Percentiles rank a stretch among this genome's conserved stretches.
Evolutionary conservation across 2,797 vertebrate genomes (phyloP).

Genomic region (Otolemur crassicaudatus): DNA sequence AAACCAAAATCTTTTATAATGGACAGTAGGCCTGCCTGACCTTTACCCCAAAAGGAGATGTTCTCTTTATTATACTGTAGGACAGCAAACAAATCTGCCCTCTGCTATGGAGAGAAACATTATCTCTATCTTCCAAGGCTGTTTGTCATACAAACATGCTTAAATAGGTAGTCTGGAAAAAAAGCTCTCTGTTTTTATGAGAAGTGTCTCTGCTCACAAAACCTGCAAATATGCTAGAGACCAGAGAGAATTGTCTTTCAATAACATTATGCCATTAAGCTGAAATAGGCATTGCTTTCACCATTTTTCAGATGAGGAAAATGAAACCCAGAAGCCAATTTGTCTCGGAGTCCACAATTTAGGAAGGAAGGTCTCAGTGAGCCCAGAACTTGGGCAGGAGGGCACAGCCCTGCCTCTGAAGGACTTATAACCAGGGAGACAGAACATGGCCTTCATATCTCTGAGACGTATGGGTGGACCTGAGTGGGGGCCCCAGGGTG

Average conservation of each 20-base stretch:
- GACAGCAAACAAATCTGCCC: neutral
- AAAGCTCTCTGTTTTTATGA: conserved; percentile 41
- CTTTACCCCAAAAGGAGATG: neutral
- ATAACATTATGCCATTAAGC: neutral
- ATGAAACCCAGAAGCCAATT: neutral
- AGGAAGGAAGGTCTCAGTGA: neutral
- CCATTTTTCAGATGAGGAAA: conserved; percentile 29
- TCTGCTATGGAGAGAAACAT: neutral
- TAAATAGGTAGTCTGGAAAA: neutral
- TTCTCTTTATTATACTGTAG: neutral
- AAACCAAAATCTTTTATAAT: neutral
- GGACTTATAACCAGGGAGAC: neutral
- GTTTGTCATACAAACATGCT: neutral
- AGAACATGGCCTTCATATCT: no score
- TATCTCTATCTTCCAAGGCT: neutral
- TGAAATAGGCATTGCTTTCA: neutral
- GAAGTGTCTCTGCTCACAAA: neutral
- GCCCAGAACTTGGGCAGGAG: neutral
- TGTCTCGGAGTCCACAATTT: neutral
- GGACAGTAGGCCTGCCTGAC: neutral
- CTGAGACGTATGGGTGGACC: neutral
- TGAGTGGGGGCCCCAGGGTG: neutral
- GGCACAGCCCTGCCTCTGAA: neutral
- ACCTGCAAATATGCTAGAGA: neutral
- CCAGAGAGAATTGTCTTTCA: neutral